These are phyloP conservation scores for Siniperca undulata DNA, from an alignment of 2,797 vertebrate genomes.

Conservation along the genomic window DNA sequence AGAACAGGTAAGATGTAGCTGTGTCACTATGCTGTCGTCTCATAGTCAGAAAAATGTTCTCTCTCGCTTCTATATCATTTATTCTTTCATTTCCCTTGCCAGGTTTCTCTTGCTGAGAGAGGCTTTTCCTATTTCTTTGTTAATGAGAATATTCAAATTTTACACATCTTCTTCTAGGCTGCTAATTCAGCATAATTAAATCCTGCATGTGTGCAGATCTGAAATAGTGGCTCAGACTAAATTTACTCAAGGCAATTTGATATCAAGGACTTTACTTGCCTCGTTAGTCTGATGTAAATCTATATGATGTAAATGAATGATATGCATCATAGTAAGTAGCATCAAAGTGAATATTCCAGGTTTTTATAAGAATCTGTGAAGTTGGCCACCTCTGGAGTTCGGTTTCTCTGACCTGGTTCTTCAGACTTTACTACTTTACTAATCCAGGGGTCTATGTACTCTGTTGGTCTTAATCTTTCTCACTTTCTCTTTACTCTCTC, in stretches of 20 bases:
- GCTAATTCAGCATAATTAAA: conserved; percentile 66
- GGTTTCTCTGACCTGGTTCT: not conserved
- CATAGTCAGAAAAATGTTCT: conserved; percentile 9
- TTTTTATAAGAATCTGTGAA: conserved; percentile 9
- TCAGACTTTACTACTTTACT: conserved; percentile 6
- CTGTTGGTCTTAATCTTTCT: conserved; percentile 3
- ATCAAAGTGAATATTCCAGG: conserved; percentile 4
- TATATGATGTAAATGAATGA: conserved; percentile 28
- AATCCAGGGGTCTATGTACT: not conserved
- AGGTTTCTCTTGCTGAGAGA: conserved; percentile 35
- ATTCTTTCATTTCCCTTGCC: conserved; percentile 44
- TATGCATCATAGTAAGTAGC: conserved; percentile 4
- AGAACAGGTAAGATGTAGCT: conserved; percentile 37
- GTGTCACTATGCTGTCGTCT: not conserved
- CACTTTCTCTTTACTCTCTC: conserved; percentile 15
- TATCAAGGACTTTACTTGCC: conserved; percentile 32
- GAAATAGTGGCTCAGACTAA: conserved; percentile 36
- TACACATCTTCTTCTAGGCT: conserved; percentile 43
- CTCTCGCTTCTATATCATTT: conserved; percentile 7
- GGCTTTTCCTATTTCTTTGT: conserved; percentile 47
- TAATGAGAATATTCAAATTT: conserved; percentile 57
- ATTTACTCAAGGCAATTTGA: conserved; percentile 46
- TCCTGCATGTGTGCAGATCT: conserved; percentile 52
- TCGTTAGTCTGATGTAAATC: conserved; percentile 19
- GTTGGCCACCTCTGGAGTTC: not conserved